Conservation (phyloP, 2,113 vertebrate species). For the Chrysochloris asiatica region DNA sequence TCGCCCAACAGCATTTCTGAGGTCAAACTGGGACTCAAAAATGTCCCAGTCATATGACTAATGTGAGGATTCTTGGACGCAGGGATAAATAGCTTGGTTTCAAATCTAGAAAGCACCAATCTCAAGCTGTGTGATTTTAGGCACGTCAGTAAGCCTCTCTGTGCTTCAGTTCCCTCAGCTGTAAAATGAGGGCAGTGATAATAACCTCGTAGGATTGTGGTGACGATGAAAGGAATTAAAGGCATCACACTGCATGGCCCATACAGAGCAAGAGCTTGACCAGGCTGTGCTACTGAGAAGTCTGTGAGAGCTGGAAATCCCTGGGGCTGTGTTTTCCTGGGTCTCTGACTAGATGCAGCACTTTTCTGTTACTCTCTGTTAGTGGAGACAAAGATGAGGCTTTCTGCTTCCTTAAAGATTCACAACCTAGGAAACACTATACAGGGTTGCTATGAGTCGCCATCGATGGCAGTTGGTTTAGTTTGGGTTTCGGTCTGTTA, state of each 20-base stretch:
- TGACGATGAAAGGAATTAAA: background rate
- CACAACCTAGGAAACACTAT: too few species aligned
- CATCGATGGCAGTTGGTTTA: too few species aligned
- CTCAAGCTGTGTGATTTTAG: background rate
- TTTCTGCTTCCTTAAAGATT: too few species aligned
- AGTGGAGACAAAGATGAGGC: too few species aligned
- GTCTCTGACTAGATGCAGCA: background rate
- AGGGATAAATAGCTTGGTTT: background rate
- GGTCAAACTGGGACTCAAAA: background rate
- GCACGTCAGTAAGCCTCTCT: background rate
- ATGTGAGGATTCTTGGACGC: background rate
- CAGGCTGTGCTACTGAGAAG: background rate
- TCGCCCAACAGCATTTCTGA: background rate
- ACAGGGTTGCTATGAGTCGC: too few species aligned
- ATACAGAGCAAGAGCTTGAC: too few species aligned
- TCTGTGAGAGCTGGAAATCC: background rate
- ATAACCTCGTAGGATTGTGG: too few species aligned
- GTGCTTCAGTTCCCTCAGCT: background rate
- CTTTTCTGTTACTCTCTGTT: background rate
- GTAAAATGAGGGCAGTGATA: background rate
- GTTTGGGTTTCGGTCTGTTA: too few species aligned
- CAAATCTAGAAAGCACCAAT: background rate
- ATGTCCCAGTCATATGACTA: background rate
- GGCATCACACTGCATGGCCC: background rate
- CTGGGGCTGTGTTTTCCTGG: background rate